A percentile compares a stretch with the other conserved stretches of the same genome.
phyloP scores from a whole-genome alignment of 2,113 vertebrate species.

The Apteryx owenii region DNA sequence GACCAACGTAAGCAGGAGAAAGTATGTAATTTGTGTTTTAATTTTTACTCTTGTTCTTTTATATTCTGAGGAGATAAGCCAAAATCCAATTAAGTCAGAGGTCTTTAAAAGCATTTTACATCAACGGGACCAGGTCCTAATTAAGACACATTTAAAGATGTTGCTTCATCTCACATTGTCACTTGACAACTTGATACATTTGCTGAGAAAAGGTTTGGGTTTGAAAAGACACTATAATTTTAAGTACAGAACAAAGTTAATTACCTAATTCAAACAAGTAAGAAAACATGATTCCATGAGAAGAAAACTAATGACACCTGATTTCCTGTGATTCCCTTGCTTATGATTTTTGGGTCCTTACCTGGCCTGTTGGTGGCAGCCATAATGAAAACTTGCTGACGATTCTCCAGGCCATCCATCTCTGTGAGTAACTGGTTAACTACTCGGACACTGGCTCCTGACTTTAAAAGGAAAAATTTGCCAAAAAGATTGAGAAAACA shows the following conservation, averaged over 20 bases:
- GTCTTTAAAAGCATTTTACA: neutral
- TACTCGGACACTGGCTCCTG: slow-evolving; percentile 90
- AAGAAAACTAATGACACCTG: fast-evolving
- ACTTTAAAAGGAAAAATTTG: slow-evolving; percentile 70
- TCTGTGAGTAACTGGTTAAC: slow-evolving; percentile 98
- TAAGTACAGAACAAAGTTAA: neutral
- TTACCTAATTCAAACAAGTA: neutral
- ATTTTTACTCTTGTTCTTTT: neutral
- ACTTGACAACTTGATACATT: neutral
- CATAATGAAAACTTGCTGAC: slow-evolving; percentile 95
- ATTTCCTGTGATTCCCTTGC: neutral
- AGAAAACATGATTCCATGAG: neutral
- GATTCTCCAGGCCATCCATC: slow-evolving; percentile 93
- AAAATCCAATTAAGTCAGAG: neutral
- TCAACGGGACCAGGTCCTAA: neutral
- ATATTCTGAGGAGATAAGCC: neutral
- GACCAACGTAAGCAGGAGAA: neutral
- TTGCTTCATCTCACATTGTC: neutral
- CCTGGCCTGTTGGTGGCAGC: slow-evolving; percentile 97
- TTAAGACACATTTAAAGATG: neutral
- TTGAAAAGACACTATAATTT: neutral
- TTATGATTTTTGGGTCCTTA: slow-evolving; percentile 50
- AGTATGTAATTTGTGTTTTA: neutral
- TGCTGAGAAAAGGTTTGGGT: neutral
- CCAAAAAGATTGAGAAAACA: neutral